phyloP scores from a whole-genome alignment of 2,888 invertebrate genomes.

The Phasia obesa region DNA sequence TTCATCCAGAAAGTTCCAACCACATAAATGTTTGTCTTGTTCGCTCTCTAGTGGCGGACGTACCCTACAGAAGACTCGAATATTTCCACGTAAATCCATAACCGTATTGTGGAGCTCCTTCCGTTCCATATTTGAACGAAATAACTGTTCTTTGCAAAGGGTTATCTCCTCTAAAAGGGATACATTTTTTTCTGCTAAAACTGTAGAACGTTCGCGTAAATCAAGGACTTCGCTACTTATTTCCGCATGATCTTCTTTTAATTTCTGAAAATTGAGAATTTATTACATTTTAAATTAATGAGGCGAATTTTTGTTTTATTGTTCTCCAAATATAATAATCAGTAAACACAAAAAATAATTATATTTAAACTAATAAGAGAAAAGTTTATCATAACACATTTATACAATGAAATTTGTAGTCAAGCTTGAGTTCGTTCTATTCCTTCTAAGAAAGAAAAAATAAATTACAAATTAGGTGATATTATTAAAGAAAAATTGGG shows the following conservation, averaged over 20 bases:
- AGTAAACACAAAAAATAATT: too few relatives aligned
- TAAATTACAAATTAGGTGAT: too few relatives aligned
- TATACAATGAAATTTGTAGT: too few relatives aligned
- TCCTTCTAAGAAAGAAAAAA: too few relatives aligned
- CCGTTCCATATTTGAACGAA: slow-evolving; percentile 84
- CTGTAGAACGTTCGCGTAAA: slow-evolving; percentile 75
- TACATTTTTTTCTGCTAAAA: slow-evolving; percentile 75
- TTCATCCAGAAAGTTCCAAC: slow-evolving; percentile 81
- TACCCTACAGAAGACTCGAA: slow-evolving; percentile 90
- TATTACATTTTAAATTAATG: too few relatives aligned
- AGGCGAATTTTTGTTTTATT: too few relatives aligned
- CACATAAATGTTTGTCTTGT: slow-evolving; percentile 77
- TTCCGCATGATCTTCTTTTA: slow-evolving; percentile 74
- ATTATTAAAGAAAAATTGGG: too few relatives aligned
- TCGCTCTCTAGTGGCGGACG: slow-evolving; percentile 87
- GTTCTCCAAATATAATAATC: too few relatives aligned
- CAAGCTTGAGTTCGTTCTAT: too few relatives aligned
- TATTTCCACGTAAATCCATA: slow-evolving; percentile 91
- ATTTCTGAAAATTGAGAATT: slow-evolving; percentile 72
- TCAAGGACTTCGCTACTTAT: slow-evolving; percentile 75
- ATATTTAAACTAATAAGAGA: too few relatives aligned
- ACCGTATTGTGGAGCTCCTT: slow-evolving; percentile 87
- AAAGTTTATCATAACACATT: too few relatives aligned
- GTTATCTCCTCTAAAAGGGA: slow-evolving; percentile 75
- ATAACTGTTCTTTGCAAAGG: slow-evolving; percentile 79